Conservation (phyloP, 2,888 invertebrate genomes). For the Amphipoea oculea region DNA sequence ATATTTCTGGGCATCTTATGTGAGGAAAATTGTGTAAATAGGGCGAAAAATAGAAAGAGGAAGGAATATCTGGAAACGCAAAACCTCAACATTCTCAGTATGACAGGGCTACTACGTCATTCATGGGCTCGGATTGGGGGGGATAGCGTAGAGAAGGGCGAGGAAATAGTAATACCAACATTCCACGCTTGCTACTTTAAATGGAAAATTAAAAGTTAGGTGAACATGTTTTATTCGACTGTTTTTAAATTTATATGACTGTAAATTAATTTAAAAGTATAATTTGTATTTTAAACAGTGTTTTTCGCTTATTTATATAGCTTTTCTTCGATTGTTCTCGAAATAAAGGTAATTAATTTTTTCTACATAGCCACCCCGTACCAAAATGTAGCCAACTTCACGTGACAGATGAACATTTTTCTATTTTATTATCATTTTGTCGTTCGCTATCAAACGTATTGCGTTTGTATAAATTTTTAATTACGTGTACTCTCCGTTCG, state of each 20-base stretch:
- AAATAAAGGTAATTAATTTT: conserved; percentile 60
- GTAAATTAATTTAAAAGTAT: background rate
- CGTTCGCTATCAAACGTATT: conserved; percentile 75
- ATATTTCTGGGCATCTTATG: conserved; percentile 1
- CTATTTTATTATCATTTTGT: conserved; percentile 74
- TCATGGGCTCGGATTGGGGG: conserved; percentile 68
- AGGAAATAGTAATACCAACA: conserved; percentile 75
- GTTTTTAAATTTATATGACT: background rate
- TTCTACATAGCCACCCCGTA: conserved; percentile 68
- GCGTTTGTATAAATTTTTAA: conserved; percentile 73
- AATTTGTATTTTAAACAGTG: background rate
- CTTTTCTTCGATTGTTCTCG: background rate
- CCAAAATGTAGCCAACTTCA: conserved; percentile 76
- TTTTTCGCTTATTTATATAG: background rate
- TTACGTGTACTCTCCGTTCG: conserved; percentile 67
- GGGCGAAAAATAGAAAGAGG: conserved; percentile 65
- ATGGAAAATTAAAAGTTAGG: conserved; percentile 35
- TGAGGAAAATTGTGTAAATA: conserved; percentile 42
- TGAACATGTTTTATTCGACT: background rate
- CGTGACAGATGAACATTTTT: conserved; percentile 72
- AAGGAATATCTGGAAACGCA: conserved; percentile 83
- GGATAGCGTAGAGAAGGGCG: conserved; percentile 69
- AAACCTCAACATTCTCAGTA: conserved; percentile 82
- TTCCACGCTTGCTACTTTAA: conserved; percentile 58
- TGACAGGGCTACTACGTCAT: conserved; percentile 75